A percentile compares a stretch with the other conserved stretches of the same genome.
These are phyloP conservation scores for Nomada flava DNA, from an alignment of 2,888 invertebrate genomes.

Conservation along the genomic window DNA sequence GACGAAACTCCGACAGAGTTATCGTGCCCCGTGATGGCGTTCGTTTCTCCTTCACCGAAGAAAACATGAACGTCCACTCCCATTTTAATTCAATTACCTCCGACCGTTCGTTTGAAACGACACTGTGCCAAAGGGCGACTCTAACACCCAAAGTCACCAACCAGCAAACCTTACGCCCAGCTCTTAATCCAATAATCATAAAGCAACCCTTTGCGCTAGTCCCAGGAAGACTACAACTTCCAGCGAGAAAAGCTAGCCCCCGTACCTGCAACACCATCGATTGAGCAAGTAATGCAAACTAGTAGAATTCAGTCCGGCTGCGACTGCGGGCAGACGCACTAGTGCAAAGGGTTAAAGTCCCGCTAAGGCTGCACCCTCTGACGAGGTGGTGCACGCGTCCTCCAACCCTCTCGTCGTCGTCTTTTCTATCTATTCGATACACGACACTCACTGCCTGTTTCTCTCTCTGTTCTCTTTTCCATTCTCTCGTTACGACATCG, in stretches of 20 bases:
- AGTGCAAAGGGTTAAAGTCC: conserved; percentile 31
- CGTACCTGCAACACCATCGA: neutral
- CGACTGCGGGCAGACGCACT: conserved; percentile 12
- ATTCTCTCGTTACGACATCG: conserved; percentile 29
- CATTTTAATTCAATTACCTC: neutral
- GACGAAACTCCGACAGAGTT: neutral
- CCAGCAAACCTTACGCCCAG: neutral
- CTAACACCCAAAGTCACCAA: neutral
- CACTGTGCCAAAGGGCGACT: too few relatives aligned
- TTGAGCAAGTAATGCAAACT: neutral
- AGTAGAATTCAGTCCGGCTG: neutral
- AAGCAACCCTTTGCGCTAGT: neutral
- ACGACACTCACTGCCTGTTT: conserved; percentile 32
- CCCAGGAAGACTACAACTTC: neutral
- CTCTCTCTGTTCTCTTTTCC: conserved; percentile 45
- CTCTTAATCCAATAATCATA: neutral
- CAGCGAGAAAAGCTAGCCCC: neutral
- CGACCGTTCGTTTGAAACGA: neutral
- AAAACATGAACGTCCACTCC: neutral
- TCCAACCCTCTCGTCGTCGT: neutral
- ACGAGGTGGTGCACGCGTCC: neutral
- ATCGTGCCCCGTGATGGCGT: neutral
- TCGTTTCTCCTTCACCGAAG: neutral
- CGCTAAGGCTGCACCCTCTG: conserved; percentile 22
- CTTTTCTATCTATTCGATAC: neutral